phyloP scores from a whole-genome alignment of 2,113 vertebrate genomes.

The Anolis carolinensis region DNA sequence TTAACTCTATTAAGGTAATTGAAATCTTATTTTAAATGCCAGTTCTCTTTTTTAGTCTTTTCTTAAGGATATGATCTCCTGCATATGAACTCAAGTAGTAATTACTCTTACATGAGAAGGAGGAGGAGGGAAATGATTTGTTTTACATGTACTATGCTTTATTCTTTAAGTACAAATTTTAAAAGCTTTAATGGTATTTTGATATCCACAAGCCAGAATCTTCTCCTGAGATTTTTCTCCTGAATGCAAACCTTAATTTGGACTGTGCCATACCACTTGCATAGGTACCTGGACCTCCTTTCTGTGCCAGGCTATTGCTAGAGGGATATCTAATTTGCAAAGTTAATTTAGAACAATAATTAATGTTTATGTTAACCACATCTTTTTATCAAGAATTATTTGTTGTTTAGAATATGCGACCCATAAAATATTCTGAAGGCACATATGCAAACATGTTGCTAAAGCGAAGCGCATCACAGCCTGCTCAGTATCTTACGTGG shows the following conservation, averaged over 20 bases:
- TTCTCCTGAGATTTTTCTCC: conserved; percentile 25
- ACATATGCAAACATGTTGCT: neutral
- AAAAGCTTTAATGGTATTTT: neutral
- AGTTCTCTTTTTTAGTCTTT: conserved; percentile 34
- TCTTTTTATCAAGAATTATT: neutral
- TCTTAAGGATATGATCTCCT: conserved; percentile 31
- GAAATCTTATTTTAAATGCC: neutral
- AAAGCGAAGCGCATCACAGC: conserved; percentile 18
- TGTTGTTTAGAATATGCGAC: neutral
- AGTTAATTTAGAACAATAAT: conserved; percentile 19
- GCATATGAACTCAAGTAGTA: conserved; percentile 37
- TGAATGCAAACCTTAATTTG: conserved; percentile 27
- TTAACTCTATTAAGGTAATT: neutral
- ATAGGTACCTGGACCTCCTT: conserved; percentile 10
- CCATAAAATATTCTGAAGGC: neutral
- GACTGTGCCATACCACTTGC: conserved; percentile 2
- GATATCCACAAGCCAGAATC: conserved; percentile 2
- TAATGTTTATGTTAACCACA: neutral
- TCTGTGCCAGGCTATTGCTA: conserved; percentile 37
- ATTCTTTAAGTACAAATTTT: conserved; percentile 16
- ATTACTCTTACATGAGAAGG: neutral
- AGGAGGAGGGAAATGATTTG: neutral
- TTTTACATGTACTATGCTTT: conserved; percentile 27
- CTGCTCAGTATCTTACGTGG: conserved; percentile 14
- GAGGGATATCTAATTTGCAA: conserved; percentile 18